A percentile compares a stretch with the other conserved stretches of the same genome.
phyloP scores from a whole-genome alignment of 2,113 vertebrate species.

The Cyprinodon variegatus region DNA sequence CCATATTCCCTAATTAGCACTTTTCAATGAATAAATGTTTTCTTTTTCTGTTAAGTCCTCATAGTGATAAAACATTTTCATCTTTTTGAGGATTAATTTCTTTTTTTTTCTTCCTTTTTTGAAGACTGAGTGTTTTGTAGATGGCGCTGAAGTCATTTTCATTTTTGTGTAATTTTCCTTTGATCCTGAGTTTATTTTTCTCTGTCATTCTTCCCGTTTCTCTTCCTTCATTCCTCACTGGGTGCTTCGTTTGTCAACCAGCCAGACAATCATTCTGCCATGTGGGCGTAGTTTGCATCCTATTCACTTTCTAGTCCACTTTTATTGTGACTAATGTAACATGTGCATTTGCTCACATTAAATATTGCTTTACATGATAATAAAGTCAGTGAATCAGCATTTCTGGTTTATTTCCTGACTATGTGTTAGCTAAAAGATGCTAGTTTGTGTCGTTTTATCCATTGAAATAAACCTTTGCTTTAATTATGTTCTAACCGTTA shows the following conservation, averaged over 20 bases:
- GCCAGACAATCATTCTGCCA: too few species aligned
- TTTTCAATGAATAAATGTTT: slow-evolving; percentile 31
- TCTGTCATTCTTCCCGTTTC: neutral
- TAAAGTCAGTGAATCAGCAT: too few species aligned
- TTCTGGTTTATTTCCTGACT: too few species aligned
- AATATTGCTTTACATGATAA: too few species aligned
- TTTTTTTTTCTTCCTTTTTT: neutral
- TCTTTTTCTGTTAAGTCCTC: neutral
- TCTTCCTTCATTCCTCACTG: neutral
- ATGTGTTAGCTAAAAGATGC: too few species aligned
- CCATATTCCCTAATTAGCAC: slow-evolving; percentile 32
- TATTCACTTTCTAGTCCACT: too few species aligned
- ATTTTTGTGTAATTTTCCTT: neutral
- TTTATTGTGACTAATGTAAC: too few species aligned
- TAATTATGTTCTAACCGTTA: too few species aligned
- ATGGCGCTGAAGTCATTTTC: neutral
- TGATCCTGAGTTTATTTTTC: neutral
- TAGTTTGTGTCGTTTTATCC: too few species aligned
- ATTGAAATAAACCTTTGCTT: too few species aligned
- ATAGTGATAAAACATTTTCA: neutral
- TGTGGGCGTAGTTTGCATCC: too few species aligned
- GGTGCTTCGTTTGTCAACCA: neutral
- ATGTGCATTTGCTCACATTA: too few species aligned
- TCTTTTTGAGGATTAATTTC: neutral
- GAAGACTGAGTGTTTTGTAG: neutral